A percentile compares a stretch with the other conserved stretches of the same genome.
These are phyloP conservation scores for Nephrotoma flavescens DNA, from an alignment of 2,888 invertebrate species.

Conservation along the genomic window DNA sequence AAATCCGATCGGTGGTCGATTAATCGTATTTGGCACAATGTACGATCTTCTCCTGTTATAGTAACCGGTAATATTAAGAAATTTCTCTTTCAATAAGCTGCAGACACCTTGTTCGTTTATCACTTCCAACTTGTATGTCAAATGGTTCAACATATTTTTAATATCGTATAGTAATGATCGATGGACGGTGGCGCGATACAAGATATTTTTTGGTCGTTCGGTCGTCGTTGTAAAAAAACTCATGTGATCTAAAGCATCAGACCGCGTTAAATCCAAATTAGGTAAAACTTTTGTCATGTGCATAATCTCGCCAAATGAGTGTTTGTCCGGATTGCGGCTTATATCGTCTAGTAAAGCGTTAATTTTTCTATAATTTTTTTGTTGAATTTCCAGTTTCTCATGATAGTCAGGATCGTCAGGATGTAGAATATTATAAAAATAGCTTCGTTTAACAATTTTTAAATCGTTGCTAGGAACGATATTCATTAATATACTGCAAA, in stretches of 20 bases:
- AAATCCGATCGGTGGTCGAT: neutral
- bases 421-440: neutral
- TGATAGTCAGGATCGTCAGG: neutral
- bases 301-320: neutral
- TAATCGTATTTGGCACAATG: neutral
- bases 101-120: neutral
- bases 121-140: neutral
- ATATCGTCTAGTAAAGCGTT: neutral
- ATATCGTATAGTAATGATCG: neutral
- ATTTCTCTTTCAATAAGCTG: neutral
- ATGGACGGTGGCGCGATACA: neutral
- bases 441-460: neutral
- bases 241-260: neutral
- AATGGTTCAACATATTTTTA: neutral
- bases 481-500: neutral
- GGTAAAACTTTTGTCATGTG: neutral
- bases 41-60: neutral
- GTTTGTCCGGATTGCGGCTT: neutral
- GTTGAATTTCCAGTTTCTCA: neutral
- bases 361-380: neutral
- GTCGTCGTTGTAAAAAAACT: neutral
- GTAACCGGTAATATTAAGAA: neutral
- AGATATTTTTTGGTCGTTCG: neutral
- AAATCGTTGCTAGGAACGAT: neutral
- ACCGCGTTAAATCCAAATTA: neutral